phyloP scores from a whole-genome alignment of 2,113 vertebrate species.

The Diphyllodes magnificus region DNA sequence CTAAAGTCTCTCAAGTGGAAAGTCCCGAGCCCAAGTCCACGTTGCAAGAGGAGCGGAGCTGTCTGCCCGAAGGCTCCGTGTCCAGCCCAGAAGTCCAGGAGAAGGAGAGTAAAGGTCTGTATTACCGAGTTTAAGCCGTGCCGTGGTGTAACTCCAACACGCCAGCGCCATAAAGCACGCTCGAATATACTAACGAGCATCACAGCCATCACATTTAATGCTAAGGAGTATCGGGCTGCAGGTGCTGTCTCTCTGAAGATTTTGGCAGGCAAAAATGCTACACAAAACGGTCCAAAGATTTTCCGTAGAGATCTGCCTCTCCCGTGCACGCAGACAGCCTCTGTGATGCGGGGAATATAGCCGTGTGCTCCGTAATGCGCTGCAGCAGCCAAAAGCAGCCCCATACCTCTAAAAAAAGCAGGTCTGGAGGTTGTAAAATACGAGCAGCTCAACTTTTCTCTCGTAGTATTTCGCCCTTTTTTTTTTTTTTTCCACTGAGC shows the following conservation, averaged over 20 bases:
- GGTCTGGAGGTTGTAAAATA: conserved; percentile 63
- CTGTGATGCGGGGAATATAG: not conserved
- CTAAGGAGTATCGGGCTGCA: conserved; percentile 70
- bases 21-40: conserved; percentile 86
- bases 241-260: conserved; percentile 64
- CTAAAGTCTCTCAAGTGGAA: conserved; percentile 81
- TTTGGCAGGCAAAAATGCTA: conserved; percentile 51
- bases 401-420: conserved; percentile 62
- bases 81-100: conserved; percentile 93
- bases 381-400: conserved; percentile 55
- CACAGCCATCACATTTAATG: conserved; percentile 88
- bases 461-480: conserved; percentile 12
- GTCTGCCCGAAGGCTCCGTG: conserved; percentile 84
- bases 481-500: not conserved
- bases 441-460: conserved; percentile 43
- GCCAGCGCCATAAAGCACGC: conserved; percentile 86
- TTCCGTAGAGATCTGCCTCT: conserved; percentile 12
- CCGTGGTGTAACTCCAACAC: conserved; percentile 80
- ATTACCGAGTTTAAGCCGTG: conserved; percentile 84
- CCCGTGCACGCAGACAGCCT: conserved; percentile 8
- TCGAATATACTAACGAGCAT: conserved; percentile 83
- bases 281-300: conserved; percentile 5
- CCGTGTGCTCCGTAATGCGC: conserved; percentile 3
- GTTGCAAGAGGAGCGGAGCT: conserved; percentile 84
- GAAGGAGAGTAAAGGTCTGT: conserved; percentile 98